These are phyloP conservation scores for Nesoenas mayeri DNA, from an alignment of 2,113 vertebrate species.

Conservation along the genomic window DNA sequence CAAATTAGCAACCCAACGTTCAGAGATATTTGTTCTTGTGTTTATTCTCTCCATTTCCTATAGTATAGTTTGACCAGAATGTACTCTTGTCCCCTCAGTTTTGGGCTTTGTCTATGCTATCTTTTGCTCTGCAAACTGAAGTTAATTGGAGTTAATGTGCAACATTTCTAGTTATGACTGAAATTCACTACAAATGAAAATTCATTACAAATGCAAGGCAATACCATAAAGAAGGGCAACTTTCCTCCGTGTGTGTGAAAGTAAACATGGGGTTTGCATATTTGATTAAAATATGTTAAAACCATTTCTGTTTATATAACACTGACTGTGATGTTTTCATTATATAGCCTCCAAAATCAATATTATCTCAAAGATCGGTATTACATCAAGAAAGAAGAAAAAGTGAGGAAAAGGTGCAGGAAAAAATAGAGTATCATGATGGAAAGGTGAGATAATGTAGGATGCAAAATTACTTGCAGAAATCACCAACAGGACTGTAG, in stretches of 20 bases:
- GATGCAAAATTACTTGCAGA: background rate
- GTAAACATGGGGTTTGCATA: background rate
- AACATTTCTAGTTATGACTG: background rate
- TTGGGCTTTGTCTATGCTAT: background rate
- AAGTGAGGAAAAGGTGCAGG: conserved; percentile 26
- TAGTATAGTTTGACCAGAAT: background rate
- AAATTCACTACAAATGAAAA: background rate
- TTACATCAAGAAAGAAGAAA: background rate
- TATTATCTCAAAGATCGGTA: background rate
- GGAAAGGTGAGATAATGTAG: conserved; percentile 65
- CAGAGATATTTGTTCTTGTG: background rate
- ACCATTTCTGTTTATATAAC: background rate
- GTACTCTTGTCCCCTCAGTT: background rate
- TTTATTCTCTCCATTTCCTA: background rate
- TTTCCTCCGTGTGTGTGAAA: background rate
- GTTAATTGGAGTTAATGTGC: background rate
- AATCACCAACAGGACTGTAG: background rate
- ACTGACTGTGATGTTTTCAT: background rate
- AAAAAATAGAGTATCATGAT: conserved; percentile 69
- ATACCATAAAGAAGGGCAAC: background rate
- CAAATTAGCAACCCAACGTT: background rate
- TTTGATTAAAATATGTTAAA: background rate
- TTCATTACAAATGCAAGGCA: background rate
- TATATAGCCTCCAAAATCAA: background rate
- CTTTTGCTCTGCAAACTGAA: background rate